Evolutionary conservation across 1,140 invertebrate species (phyloP), one percentile per base, ranked within the genome.

Genomic region (Bombus waltoni): DNA sequence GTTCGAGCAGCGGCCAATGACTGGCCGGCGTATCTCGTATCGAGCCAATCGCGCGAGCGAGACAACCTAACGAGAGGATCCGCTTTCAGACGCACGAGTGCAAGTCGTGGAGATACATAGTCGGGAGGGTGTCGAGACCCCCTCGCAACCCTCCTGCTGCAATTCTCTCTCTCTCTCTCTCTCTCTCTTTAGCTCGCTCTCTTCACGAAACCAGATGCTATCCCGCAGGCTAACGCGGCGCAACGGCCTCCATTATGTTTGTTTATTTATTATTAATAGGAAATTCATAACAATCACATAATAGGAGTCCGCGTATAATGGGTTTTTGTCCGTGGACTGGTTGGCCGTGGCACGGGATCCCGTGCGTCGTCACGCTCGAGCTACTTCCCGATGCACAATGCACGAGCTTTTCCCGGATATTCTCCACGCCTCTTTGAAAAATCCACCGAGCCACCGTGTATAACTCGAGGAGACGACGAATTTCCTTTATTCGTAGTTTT

Each of bases 231-330:
- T 95, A 94, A 95, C 91, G 94, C 93, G 92, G 92, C 94, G 93
- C 88, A 92, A 95, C 94, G 93, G 86, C 84, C 89, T 83, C 87
- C 91, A 94, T 95, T 95, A 94, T 95, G 92, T 93, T 94, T 95
- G 93, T 94, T 95, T 95, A 95, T 95, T 94, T 95, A 95, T 94
- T 94, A 95, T 95, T 94, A 95, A 95, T 95, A 95, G 93, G 92
- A 93, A 95, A 94, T 94, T 95, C 94, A 94, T 95, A 95, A 94
- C 93, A 94, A 95, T 94, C 93, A 93, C 91, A 94, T 93, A 94
- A 95, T 94, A 88, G 93, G n/a, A 87, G 66, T 72, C 86, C 82
- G 88, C 83, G 76, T 83, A 76, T 84, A 81, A 85, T 70, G 77
- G 84, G 62, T 75, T 83, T 81, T 81, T 81, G 74, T 83, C 28